phyloP scores from a whole-genome alignment of 1,140 invertebrate species.

The fruit fly (Drosophila melanogaster) region DNA sequence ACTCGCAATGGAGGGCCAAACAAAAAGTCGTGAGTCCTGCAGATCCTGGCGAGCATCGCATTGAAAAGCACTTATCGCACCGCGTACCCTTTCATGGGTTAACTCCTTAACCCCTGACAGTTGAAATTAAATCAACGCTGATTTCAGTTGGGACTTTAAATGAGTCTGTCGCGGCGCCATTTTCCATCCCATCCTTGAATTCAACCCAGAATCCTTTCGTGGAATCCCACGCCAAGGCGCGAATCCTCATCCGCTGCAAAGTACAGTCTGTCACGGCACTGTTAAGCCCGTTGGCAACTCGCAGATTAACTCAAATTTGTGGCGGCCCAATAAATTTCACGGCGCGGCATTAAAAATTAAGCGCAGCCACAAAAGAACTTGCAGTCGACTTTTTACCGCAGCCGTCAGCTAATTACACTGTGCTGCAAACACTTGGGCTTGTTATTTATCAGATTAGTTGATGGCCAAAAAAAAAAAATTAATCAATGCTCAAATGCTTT shows the following conservation, averaged over 20 bases:
- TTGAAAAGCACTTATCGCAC: constrained; percentile 76
- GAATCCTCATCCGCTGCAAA: constrained; percentile 1
- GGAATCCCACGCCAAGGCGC: constrained; percentile 11
- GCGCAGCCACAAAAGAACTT: constrained; percentile 57
- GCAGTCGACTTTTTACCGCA: constrained; percentile 53
- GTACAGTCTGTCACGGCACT: constrained; percentile 51
- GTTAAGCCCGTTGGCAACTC: constrained; percentile 58
- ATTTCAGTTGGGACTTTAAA: constrained; percentile 68
- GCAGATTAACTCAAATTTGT: constrained; percentile 79
- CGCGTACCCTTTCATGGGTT: constrained; percentile 25
- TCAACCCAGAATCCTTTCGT: neutral
- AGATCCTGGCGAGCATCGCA: constrained; percentile 35
- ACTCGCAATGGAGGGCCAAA: constrained; percentile 18
- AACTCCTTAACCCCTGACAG: constrained; percentile 41
- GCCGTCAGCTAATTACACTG: constrained; percentile 63
- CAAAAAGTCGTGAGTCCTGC: constrained; percentile 21
- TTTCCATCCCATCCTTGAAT: neutral
- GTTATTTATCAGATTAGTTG: neutral
- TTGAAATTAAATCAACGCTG: constrained; percentile 65
- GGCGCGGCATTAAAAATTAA: constrained; percentile 76
- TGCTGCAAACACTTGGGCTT: constrained; percentile 2
- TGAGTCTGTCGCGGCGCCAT: constrained; percentile 27
- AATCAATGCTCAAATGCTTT: no score
- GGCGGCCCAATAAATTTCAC: constrained; percentile 75
- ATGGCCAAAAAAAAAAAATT: neutral